Conservation (phyloP, 2,797 vertebrate species). For the Chrysocyon brachyurus region DNA sequence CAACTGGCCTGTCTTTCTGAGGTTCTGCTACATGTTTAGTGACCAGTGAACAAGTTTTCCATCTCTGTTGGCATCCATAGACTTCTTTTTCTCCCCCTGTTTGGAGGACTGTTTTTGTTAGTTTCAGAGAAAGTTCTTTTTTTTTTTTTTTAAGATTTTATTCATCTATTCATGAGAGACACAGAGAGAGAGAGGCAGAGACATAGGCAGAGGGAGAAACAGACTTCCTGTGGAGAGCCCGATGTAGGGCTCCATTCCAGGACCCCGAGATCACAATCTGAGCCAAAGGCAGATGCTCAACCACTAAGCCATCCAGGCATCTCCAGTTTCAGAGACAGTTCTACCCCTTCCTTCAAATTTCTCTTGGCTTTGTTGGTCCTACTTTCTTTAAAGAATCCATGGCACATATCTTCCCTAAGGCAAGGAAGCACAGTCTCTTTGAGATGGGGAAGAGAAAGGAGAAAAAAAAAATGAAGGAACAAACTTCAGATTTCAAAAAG, state of each 20-base stretch:
- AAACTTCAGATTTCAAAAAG: conserved; percentile 9
- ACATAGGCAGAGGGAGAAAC: too few species aligned
- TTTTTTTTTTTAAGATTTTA: too few species aligned
- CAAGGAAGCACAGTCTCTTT: neutral
- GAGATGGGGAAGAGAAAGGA: neutral
- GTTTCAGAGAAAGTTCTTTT: neutral
- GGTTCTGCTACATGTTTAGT: neutral
- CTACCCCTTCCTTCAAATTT: neutral
- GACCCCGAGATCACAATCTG: too few species aligned
- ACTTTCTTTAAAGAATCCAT: neutral
- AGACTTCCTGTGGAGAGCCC: too few species aligned
- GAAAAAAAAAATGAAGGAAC: neutral
- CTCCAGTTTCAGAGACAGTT: neutral
- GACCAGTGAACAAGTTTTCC: neutral
- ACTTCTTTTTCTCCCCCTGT: neutral
- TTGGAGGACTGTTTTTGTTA: neutral
- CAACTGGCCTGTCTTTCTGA: neutral
- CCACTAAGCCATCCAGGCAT: too few species aligned
- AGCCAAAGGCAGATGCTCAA: too few species aligned
- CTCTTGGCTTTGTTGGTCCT: neutral
- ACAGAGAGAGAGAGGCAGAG: too few species aligned
- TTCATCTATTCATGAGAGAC: too few species aligned
- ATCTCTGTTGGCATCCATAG: neutral
- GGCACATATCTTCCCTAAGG: neutral
- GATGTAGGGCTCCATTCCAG: too few species aligned